Evolutionary conservation across 2,888 invertebrate genomes (phyloP).

Genomic region (Mythimna ferrago): DNA sequence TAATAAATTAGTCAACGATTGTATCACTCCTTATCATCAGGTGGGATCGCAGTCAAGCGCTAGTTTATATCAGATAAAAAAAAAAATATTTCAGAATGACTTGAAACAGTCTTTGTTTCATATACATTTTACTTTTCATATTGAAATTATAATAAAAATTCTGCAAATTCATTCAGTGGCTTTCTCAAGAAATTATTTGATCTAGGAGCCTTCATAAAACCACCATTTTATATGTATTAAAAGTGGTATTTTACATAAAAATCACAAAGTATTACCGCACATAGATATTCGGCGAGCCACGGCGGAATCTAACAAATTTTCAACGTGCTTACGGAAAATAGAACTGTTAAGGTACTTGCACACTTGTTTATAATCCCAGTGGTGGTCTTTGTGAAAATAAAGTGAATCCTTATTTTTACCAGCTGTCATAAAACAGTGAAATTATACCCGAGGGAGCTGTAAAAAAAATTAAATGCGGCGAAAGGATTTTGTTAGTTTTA

Average conservation of each 20-base stretch:
- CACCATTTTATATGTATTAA: conserved; percentile 17
- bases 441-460: conserved; percentile 8
- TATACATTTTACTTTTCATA: neutral
- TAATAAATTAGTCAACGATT: too few relatives aligned
- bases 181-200: conserved; percentile 9
- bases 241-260: conserved; percentile 48
- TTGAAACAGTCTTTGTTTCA: neutral
- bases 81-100: neutral
- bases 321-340: conserved; percentile 58
- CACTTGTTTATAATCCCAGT: conserved; percentile 38
- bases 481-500: conserved; percentile 22
- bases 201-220: conserved; percentile 3
- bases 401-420: conserved; percentile 19
- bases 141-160: neutral
- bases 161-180: neutral
- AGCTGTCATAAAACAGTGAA: conserved; percentile 15
- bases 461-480: conserved; percentile 21
- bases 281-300: conserved; percentile 39
- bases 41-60: too few relatives aligned
- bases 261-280: conserved; percentile 39
- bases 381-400: neutral
- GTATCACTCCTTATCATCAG: too few relatives aligned
- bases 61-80: too few relatives aligned
- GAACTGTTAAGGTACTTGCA: conserved; percentile 38
- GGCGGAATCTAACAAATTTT: conserved; percentile 66